Conservation (phyloP, 1,140 invertebrate species). For the Apis mellifera region DNA sequence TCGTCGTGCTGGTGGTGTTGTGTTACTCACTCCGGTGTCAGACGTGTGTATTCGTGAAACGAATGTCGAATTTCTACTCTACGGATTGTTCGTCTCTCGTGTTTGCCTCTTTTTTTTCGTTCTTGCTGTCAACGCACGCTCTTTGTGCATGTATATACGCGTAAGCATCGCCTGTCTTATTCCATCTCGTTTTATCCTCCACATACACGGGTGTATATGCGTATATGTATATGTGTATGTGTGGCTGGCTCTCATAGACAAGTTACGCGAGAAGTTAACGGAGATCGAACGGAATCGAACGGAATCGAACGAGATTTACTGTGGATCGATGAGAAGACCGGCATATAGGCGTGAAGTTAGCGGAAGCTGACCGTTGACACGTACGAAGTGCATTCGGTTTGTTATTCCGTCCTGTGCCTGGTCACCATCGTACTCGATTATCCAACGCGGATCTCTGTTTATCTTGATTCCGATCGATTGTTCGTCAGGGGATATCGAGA, state of each 20-base stretch:
- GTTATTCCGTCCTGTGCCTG: background rate
- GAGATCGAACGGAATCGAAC: background rate
- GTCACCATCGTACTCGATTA: background rate
- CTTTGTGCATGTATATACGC: background rate
- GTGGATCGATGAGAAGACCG: conserved; percentile 33
- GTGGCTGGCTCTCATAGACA: background rate
- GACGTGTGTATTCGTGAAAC: background rate
- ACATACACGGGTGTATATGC: background rate
- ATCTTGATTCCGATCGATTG: conserved; percentile 22
- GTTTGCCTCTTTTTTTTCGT: conserved; percentile 14
- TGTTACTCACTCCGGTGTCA: background rate
- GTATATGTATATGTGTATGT: background rate
- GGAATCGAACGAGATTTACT: conserved; percentile 29
- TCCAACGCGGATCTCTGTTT: conserved; percentile 10
- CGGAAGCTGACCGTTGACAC: conserved; percentile 32
- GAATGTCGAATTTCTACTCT: too few relatives aligned
- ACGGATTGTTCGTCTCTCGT: background rate
- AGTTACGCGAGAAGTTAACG: background rate
- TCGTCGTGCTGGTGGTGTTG: conserved; percentile 40
- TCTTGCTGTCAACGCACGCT: conserved; percentile 1
- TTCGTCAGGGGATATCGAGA: background rate
- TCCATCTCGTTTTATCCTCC: background rate
- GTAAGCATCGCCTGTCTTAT: background rate
- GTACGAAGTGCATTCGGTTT: conserved; percentile 13
- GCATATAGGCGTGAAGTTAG: conserved; percentile 14